Percentiles rank a stretch among this genome's conserved stretches.
Conservation (phyloP, 2,797 vertebrate species). For the Eulemur rubriventer region DNA sequence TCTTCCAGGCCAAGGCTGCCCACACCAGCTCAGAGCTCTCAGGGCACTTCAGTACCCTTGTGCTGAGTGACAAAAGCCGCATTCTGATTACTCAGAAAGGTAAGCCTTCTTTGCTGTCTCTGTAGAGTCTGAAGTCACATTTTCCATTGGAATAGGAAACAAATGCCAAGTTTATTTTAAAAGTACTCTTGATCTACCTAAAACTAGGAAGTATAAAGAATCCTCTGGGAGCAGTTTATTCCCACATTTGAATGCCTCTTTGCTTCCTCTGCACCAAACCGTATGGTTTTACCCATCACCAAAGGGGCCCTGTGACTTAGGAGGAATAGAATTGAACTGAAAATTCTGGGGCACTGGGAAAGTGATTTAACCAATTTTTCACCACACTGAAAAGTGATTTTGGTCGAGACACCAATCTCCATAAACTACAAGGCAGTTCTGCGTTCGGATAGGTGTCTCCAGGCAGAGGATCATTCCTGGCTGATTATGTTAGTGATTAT, state of each 20-base stretch:
- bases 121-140: conserved; percentile 46
- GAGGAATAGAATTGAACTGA: not conserved
- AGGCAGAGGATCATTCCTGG: not conserved
- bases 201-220: conserved; percentile 29
- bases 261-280: conserved; percentile 30
- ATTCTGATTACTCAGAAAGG: not conserved
- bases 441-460: not conserved
- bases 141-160: conserved; percentile 59
- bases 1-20: not conserved
- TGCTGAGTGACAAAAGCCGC: not conserved
- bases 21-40: too few species aligned
- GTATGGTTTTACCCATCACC: not conserved
- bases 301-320: not conserved
- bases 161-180: conserved; percentile 60
- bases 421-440: not conserved
- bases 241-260: not conserved
- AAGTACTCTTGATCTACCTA: conserved; percentile 55
- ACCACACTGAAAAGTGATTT: not conserved
- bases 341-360: not conserved
- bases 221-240: not conserved
- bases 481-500: not conserved
- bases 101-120: not conserved
- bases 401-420: not conserved
- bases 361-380: not conserved
- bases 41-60: not conserved